Evolutionary conservation across 2,797 vertebrate genomes (phyloP).

Genomic region (Coluber constrictor): DNA sequence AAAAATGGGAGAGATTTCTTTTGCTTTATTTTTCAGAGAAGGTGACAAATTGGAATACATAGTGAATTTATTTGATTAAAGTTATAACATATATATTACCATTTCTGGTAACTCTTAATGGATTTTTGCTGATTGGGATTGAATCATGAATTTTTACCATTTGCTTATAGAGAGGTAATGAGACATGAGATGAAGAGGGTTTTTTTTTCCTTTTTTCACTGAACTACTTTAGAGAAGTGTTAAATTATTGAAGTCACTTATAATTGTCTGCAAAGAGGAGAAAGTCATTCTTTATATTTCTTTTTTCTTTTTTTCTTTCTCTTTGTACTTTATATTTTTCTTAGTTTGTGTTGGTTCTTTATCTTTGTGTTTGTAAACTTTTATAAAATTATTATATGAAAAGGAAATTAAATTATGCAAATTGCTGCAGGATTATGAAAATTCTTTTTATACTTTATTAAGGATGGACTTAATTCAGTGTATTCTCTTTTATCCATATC

Average conservation of each 20-base stretch:
- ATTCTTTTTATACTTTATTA: neutral
- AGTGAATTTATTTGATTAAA: neutral
- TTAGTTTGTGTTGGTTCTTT: too few relatives aligned
- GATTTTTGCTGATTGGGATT: neutral
- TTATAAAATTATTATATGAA: too few relatives aligned
- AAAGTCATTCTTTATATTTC: neutral
- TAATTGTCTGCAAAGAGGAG: neutral
- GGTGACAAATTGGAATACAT: neutral
- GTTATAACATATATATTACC: neutral
- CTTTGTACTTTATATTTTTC: too few relatives aligned
- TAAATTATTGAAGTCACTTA: neutral
- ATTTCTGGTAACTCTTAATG: neutral
- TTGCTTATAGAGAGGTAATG: neutral
- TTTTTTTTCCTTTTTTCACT: neutral
- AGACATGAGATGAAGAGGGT: neutral
- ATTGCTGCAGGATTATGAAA: neutral
- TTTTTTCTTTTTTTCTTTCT: too few relatives aligned
- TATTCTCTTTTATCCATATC: neutral
- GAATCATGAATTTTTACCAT: neutral
- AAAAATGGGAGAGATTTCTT: neutral
- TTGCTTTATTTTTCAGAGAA: neutral
- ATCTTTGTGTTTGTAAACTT: too few relatives aligned
- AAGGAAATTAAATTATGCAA: neutral
- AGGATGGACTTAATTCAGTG: neutral
- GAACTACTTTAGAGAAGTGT: neutral